These are phyloP conservation scores for Lepidostoma basale DNA, from an alignment of 1,140 invertebrate species.

Conservation along the genomic window DNA sequence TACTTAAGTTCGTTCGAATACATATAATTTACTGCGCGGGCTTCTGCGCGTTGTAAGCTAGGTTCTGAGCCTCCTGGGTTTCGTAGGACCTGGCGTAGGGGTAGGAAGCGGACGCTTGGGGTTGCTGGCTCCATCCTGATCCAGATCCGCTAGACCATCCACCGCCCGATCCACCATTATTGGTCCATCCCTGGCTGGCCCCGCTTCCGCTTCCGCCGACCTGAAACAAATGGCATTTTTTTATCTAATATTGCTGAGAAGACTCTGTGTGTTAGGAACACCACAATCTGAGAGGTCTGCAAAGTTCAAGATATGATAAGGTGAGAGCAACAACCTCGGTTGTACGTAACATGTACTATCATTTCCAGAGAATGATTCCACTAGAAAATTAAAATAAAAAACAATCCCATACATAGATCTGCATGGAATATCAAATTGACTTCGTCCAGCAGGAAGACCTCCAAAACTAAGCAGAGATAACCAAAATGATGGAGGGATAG, in stretches of 20 bases:
- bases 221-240: not conserved
- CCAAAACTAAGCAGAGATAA: too few species aligned
- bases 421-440: too few species aligned
- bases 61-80: conserved; percentile 61
- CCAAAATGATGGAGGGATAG: too few species aligned
- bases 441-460: too few species aligned
- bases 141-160: conserved; percentile 49
- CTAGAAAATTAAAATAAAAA: too few species aligned
- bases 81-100: conserved; percentile 63
- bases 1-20: not conserved
- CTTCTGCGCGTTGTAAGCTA: conserved; percentile 68
- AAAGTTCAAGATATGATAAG: too few species aligned
- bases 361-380: too few species aligned
- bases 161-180: conserved; percentile 42
- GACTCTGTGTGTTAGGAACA: too few species aligned
- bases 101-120: conserved; percentile 57
- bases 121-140: conserved; percentile 50
- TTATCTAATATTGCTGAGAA: too few species aligned
- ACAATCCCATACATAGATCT: too few species aligned
- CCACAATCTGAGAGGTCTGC: too few species aligned
- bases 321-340: not conserved
- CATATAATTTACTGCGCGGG: conserved; percentile 2
- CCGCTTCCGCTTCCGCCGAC: not conserved
- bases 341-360: too few species aligned
- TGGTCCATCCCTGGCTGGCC: conserved; percentile 30